phyloP scores from a whole-genome alignment of 2,113 vertebrate genomes.

The Empidonax traillii region DNA sequence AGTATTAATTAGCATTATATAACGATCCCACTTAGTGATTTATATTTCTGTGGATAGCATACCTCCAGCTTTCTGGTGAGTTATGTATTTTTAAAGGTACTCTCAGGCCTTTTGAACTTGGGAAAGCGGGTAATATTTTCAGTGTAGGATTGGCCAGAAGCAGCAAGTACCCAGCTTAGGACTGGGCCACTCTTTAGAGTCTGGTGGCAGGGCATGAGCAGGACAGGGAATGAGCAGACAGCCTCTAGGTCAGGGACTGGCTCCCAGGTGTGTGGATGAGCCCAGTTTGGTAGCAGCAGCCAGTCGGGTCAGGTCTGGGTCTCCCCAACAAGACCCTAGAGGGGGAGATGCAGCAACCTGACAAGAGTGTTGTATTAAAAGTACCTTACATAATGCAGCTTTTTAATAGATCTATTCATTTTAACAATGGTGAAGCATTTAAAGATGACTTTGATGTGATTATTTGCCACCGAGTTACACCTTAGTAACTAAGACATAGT shows the following conservation, averaged over 20 bases:
- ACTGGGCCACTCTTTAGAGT: background rate
- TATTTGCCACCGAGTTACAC: background rate
- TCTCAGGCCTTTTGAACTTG: background rate
- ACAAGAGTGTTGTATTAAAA: background rate
- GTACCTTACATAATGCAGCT: background rate
- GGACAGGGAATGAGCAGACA: no score
- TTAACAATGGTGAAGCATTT: background rate
- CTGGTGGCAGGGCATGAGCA: no score
- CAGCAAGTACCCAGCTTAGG: no score
- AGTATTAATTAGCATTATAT: background rate
- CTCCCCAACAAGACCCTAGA: background rate
- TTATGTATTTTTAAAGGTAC: rapidly evolving
- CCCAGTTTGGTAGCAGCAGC: rapidly evolving
- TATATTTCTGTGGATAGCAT: background rate
- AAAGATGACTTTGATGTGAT: background rate
- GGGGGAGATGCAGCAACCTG: rapidly evolving
- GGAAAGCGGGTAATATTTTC: rapidly evolving
- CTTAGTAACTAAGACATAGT: background rate
- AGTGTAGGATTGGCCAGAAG: background rate
- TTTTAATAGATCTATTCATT: background rate
- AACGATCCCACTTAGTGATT: background rate
- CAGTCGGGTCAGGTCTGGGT: rapidly evolving
- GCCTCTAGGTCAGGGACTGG: rapidly evolving
- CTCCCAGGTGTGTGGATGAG: rapidly evolving
- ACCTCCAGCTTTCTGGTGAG: background rate